Evolutionary conservation across 2,888 invertebrate species (phyloP), one percentile per base, ranked within the genome.

Genomic region (Leptarthrus brevirostris): DNA sequence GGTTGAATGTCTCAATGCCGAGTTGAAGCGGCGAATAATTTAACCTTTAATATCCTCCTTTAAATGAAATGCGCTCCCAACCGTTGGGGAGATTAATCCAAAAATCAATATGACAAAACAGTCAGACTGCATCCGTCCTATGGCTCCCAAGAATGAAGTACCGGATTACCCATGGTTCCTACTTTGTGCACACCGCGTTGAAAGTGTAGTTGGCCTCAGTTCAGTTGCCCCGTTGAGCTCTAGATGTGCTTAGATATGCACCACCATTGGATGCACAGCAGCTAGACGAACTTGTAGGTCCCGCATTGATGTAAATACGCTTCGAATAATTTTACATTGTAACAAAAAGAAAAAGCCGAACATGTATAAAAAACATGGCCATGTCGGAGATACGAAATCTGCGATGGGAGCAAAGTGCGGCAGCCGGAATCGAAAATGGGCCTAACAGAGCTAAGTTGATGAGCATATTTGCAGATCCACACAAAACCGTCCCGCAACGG

Each of bases 11-110:
- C 69, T 69, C 69, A 18, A 24, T 44, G 22, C 56, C n/a, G 44
- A 71, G 24, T 40, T 40, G 44, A 24, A 44, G 5, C 54, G 56
- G 71, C 56, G 44, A 44, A 71, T 71, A 71, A 56, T 71, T 71
- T 71, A 71, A 71, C 69, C 69, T 69, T 69, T 69, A 69, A 69
- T 69, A 69, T 52, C 52, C 69, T 52, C 20, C 69, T 34, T 52
- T 69, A 69, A 66, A 69, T 69, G 34, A 34, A 16, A 20, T 52
- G 16, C 16, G 52, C 69, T 30, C 69, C 49, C 64, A 52, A 34
- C 49, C 52, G 69, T 22, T 52, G 52, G 49, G 20, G 52, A 69
- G 69, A 34, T 69, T 69, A 69, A 69, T 69, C 69, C 69, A 30
- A 69, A 69, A 69, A 69, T 69, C 69, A 34, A 69, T 69, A 69